Percentiles rank a stretch among this genome's conserved stretches.
phyloP scores from a whole-genome alignment of 1,140 invertebrate genomes.

The Chironomus striatipennis region DNA sequence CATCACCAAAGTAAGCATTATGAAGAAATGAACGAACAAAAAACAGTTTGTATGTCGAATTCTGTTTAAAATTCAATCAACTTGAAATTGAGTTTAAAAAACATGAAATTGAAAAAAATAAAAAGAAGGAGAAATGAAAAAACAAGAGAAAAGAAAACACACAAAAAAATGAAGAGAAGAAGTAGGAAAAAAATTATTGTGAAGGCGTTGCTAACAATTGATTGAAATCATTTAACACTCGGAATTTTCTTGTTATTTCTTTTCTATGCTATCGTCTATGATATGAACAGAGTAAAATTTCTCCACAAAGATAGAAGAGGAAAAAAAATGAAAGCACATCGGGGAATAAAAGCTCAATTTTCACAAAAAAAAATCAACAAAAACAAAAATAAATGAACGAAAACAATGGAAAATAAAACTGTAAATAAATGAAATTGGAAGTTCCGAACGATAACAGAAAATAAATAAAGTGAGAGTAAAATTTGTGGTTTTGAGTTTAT shows the following conservation, averaged over 20 bases:
- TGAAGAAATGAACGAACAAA: too few relatives aligned
- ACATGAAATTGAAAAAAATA: not conserved
- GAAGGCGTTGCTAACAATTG: conserved; percentile 1
- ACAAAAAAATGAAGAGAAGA: not conserved
- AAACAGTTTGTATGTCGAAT: too few relatives aligned
- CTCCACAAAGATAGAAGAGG: not conserved
- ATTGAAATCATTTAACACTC: conserved; percentile 13
- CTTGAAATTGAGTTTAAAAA: not conserved
- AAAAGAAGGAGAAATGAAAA: too few relatives aligned
- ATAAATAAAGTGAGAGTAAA: too few relatives aligned
- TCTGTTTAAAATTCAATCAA: not conserved
- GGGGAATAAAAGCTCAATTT: not conserved
- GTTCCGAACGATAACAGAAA: too few relatives aligned
- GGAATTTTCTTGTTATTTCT: conserved; percentile 6
- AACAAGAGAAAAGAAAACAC: too few relatives aligned
- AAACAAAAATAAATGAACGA: not conserved
- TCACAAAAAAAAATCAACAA: not conserved
- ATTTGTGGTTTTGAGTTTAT: too few relatives aligned
- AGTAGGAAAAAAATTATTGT: not conserved
- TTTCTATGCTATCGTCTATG: not conserved
- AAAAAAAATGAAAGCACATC: not conserved
- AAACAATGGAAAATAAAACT: too few relatives aligned
- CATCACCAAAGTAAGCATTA: too few relatives aligned
- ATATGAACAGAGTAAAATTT: not conserved
- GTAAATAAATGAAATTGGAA: too few relatives aligned